Conservation (phyloP, 2,797 vertebrate genomes). For the Aeoliscus strigatus region DNA sequence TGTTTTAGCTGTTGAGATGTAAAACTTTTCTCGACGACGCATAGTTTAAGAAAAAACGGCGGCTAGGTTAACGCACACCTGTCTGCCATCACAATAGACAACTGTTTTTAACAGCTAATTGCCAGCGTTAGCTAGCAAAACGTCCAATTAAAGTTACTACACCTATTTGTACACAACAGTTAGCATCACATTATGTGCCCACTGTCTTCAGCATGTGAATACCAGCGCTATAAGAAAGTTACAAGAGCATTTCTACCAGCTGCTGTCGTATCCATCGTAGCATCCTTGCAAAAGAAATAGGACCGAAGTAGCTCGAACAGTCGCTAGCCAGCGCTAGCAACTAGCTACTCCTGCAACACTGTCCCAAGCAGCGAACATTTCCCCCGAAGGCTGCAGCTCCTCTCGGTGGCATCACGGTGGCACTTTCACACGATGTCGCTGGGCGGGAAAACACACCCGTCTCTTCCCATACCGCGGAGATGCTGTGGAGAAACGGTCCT, state of each 20-base stretch:
- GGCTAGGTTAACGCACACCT: constrained; percentile 40
- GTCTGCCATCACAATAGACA: constrained; percentile 25
- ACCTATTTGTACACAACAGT: background rate
- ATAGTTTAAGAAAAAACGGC: no score
- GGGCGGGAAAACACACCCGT: constrained; percentile 5
- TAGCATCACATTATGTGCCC: no score
- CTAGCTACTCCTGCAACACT: constrained; percentile 62
- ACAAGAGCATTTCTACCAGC: constrained; percentile 76
- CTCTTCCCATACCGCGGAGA: constrained; percentile 22
- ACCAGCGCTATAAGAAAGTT: constrained; percentile 1
- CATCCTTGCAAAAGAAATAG: constrained; percentile 75
- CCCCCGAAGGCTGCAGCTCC: constrained; percentile 30
- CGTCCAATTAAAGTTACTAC: constrained; percentile 35
- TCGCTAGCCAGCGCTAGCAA: constrained; percentile 62
- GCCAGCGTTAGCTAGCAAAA: constrained; percentile 17
- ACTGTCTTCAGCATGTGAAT: background rate
- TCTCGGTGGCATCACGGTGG: constrained; percentile 51
- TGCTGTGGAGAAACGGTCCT: constrained; percentile 17
- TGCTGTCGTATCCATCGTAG: constrained; percentile 94
- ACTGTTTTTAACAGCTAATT: constrained; percentile 34
- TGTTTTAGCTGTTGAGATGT: no score
- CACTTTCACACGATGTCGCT: constrained; percentile 13
- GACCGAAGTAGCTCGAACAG: constrained; percentile 41
- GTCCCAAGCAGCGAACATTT: constrained; percentile 52
- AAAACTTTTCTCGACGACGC: no score